Conservation (phyloP, 1,140 invertebrate species). For the Pogonomyrmex barbatus region DNA sequence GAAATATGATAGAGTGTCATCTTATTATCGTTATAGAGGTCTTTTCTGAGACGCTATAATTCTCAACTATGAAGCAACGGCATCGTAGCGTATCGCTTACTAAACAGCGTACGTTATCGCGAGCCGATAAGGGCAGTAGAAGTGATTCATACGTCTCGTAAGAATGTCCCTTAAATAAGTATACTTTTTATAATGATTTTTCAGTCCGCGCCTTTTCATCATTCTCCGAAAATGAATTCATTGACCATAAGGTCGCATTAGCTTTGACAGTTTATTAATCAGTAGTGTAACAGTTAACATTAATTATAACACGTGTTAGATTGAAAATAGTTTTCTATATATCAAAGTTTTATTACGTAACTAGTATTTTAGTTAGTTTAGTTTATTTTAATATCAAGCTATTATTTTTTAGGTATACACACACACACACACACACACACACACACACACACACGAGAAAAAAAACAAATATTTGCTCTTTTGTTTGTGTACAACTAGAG, state of each 20-base stretch:
- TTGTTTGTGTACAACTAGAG: background rate
- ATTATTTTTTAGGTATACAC: background rate
- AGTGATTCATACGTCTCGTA: conserved; percentile 74
- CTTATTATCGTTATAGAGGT: conserved; percentile 13
- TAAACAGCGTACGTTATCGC: conserved; percentile 75
- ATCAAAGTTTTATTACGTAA: background rate
- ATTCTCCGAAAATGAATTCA: background rate
- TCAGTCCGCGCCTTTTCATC: background rate
- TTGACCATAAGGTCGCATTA: background rate
- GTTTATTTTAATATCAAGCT: background rate
- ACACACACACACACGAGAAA: background rate
- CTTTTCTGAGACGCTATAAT: conserved; percentile 9
- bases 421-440: too few relatives aligned
- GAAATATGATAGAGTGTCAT: background rate
- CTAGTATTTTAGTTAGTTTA: background rate
- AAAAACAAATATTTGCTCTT: background rate
- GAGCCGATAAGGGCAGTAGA: conserved; percentile 62
- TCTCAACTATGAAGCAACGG: conserved; percentile 43
- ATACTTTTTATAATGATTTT: conserved; percentile 39
- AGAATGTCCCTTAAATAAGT: conserved; percentile 72
- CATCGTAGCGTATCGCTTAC: conserved; percentile 62
- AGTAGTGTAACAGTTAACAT: background rate
- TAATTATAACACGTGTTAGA: background rate
- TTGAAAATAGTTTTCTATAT: background rate
- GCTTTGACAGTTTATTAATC: background rate